Evolutionary conservation across 1,140 invertebrate species (phyloP), one percentile per base, ranked within the genome.

Genomic region (Geopemphigus sp.): DNA sequence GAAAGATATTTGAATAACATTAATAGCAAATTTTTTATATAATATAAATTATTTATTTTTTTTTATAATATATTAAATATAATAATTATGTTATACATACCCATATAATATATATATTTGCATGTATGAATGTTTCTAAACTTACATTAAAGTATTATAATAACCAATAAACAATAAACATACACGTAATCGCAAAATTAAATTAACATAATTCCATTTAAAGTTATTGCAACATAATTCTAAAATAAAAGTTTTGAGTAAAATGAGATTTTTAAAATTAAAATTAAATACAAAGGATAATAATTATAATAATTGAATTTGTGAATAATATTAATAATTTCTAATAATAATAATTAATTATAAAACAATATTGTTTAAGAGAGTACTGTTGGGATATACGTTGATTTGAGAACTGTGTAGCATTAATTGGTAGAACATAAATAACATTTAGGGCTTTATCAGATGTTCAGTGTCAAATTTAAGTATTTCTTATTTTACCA

Each of bases 401-500:
- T 45, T 19, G 15, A 19, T 63, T 53, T 50, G 74, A 63, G 45
- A 63, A 78, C 45, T 45, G 0, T 74, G 14, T 66, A 56, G 22
- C 14, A 78, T 45, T 57, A n/a, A 32, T 80, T 68, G 59, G 22
- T 50, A n/a, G 26, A 57, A 78, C 17, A 63, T 56, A 66, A 32
- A 54, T 39, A 59, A 29, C 61, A 64, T 81, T 50, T 12, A 63
- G 32, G 45, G 17, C 64, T 39, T 50, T 73, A 50, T 39, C 22
- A 61, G 17, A 45, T 76, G 5, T 22, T 56, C 5, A 76, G 19
- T 12, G 17, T 17, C 47, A 47, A 45, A 61, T 81, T 90, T 94
- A 94, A 88, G 95, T 95, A 88, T 97, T 98, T 85, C 97, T 90
- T 87, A 99, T 99, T 89, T 99, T 99, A 83, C 98, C 98, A 83